A percentile compares a stretch with the other conserved stretches of the same genome.
Evolutionary conservation across 2,113 vertebrate species (phyloP).

Genomic region (Nothobranchius furzeri): DNA sequence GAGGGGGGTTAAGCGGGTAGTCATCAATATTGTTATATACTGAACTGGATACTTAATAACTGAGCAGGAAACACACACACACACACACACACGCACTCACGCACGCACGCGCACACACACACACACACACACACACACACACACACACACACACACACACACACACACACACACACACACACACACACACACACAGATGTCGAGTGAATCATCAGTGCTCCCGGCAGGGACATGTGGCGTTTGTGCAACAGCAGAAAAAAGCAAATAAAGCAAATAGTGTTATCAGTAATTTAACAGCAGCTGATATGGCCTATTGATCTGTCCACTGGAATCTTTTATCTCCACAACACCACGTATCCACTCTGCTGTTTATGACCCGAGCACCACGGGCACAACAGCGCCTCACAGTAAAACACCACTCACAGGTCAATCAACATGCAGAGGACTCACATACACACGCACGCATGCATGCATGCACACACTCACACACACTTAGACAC

Average conservation of each 20-base stretch:
- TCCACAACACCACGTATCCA: constrained; percentile 73
- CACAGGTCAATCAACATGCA: constrained; percentile 21
- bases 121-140: too few relatives aligned
- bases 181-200: constrained; percentile 11
- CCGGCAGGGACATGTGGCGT: constrained; percentile 60
- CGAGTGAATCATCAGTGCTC: constrained; percentile 45
- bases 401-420: constrained; percentile 43
- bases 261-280: constrained; percentile 76
- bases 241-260: constrained; percentile 61
- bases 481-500: too few relatives aligned
- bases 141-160: too few relatives aligned
- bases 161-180: neutral
- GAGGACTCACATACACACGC: constrained; percentile 25
- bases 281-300: constrained; percentile 78
- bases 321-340: constrained; percentile 75
- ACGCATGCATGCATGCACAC: neutral
- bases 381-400: neutral
- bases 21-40: too few relatives aligned
- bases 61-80: too few relatives aligned
- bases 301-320: constrained; percentile 78
- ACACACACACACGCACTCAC: too few relatives aligned
- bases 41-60: too few relatives aligned
- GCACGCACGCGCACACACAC: too few relatives aligned
- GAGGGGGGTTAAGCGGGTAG: too few relatives aligned
- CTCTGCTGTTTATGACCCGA: constrained; percentile 68